Evolutionary conservation across 2,888 invertebrate species (phyloP).

Genomic region (Gortyna flavago): DNA sequence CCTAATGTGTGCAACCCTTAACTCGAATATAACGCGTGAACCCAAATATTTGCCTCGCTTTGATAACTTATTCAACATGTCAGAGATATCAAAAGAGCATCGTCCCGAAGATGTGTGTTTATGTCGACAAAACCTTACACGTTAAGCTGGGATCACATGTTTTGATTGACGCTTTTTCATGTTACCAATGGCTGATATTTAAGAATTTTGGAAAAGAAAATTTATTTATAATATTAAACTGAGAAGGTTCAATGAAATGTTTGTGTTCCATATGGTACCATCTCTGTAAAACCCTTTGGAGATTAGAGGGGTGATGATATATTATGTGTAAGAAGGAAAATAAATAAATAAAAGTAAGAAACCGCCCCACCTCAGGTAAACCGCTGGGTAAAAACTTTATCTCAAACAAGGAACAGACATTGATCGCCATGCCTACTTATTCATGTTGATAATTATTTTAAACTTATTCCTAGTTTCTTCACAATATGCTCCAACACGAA

Average conservation of each 20-base stretch:
- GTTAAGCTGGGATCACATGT: neutral
- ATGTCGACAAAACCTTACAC: neutral
- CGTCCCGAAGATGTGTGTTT: neutral
- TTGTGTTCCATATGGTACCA: neutral
- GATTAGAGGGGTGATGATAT: no score
- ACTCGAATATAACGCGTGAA: neutral
- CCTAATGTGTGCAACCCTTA: neutral
- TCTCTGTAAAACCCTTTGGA: neutral
- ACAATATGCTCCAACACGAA: neutral
- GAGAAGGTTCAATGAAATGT: neutral
- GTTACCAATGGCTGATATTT: neutral
- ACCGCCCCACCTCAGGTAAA: no score
- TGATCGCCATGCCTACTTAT: neutral
- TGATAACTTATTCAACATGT: slow-evolving; percentile 31
- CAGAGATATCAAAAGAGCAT: slow-evolving; percentile 17
- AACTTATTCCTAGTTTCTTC: neutral
- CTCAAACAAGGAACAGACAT: neutral
- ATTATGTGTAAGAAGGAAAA: neutral
- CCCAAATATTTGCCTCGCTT: slow-evolving; percentile 31
- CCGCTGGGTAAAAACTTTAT: no score
- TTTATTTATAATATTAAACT: neutral
- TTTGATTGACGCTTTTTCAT: neutral
- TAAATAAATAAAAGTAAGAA: neutral
- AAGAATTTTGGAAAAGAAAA: neutral
- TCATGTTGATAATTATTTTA: neutral